These are phyloP conservation scores for Sussaba pulchella DNA, from an alignment of 2,888 invertebrate genomes.

Conservation along the genomic window DNA sequence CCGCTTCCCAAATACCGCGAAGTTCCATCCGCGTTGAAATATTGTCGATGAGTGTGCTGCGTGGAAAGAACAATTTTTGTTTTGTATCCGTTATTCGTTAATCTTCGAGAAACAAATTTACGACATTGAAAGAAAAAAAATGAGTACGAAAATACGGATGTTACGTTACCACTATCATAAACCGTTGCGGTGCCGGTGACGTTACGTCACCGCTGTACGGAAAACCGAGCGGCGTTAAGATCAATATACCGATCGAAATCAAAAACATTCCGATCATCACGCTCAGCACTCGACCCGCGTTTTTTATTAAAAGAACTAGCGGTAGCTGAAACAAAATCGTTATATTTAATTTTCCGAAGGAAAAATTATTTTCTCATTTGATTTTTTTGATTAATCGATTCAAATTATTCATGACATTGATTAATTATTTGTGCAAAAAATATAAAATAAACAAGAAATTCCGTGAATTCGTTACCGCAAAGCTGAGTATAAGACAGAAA, in stretches of 20 bases:
- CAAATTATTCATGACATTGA: no score
- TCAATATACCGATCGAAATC: constrained; percentile 86
- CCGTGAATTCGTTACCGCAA: constrained; percentile 81
- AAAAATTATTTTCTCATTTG: neutral
- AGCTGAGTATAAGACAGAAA: constrained; percentile 85
- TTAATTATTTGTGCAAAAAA: no score
- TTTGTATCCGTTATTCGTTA: no score
- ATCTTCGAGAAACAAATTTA: neutral
- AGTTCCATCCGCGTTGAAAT: constrained; percentile 85
- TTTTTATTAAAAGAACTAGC: constrained; percentile 83
- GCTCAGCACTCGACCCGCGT: constrained; percentile 85
- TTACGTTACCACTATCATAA: constrained; percentile 89
- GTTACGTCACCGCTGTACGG: constrained; percentile 89
- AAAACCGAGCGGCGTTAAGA: constrained; percentile 89
- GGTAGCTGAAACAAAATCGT: constrained; percentile 82
- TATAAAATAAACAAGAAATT: no score
- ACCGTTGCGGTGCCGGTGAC: constrained; percentile 89
- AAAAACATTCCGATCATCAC: constrained; percentile 85
- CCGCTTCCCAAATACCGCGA: constrained; percentile 85
- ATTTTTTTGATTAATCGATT: neutral
- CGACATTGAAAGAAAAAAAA: neutral
- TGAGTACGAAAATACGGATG: neutral
- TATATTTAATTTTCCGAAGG: no score
- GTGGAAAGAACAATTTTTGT: constrained; percentile 58
- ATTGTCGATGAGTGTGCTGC: constrained; percentile 88